These are phyloP conservation scores for Oryctolagus cuniculus DNA, from an alignment of 2,113 vertebrate genomes.

Conservation along the genomic window DNA sequence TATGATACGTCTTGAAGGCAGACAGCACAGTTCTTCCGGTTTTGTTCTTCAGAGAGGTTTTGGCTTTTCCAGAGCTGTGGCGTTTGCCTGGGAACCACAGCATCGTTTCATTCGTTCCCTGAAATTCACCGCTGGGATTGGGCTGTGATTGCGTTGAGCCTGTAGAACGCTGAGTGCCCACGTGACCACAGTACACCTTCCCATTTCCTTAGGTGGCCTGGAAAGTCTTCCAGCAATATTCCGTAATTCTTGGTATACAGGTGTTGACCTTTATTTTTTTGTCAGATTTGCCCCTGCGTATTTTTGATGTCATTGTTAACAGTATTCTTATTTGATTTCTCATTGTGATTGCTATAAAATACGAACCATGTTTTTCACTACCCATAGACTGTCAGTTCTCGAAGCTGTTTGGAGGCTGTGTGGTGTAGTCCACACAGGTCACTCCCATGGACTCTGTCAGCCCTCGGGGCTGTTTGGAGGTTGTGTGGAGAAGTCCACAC, in stretches of 20 bases:
- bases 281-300: background rate
- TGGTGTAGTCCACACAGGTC: background rate
- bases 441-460: no score
- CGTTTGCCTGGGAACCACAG: no score
- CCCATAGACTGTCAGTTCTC: background rate
- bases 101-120: no score
- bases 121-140: background rate
- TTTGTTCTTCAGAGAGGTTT: background rate
- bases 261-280: background rate
- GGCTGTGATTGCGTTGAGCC: background rate
- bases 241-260: background rate
- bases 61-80: background rate
- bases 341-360: background rate
- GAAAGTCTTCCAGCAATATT: background rate
- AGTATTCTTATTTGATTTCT: background rate
- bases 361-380: background rate
- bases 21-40: background rate
- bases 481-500: background rate
- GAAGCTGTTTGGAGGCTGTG: background rate
- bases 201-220: background rate
- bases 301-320: background rate
- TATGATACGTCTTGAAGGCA: no score
- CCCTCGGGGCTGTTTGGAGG: no score
- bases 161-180: background rate
- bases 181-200: background rate